phyloP scores from a whole-genome alignment of 2,797 vertebrate species.

The Chiloscyllium punctatum region DNA sequence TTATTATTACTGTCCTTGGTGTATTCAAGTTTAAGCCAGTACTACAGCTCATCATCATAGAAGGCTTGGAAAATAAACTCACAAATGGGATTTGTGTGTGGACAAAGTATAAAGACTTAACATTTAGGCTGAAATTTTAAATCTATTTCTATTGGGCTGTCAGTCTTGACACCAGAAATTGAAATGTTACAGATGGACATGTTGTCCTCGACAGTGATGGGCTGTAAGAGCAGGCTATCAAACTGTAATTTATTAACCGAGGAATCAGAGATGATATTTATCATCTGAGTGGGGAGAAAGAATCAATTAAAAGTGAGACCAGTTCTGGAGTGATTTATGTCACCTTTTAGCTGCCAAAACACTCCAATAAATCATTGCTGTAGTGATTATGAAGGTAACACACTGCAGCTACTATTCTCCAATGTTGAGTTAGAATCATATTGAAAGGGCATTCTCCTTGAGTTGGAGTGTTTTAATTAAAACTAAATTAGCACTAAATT shows the following conservation, averaged over 20 bases:
- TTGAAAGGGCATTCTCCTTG: background rate
- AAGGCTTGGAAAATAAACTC: background rate
- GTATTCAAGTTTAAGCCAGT: background rate
- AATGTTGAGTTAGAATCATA: background rate
- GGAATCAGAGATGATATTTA: background rate
- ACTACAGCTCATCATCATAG: background rate
- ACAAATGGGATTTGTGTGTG: background rate
- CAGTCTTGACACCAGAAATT: background rate
- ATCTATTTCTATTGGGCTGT: background rate
- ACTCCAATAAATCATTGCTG: background rate
- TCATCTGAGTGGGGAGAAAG: background rate
- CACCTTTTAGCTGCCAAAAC: conserved; percentile 1
- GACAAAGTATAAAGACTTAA: background rate
- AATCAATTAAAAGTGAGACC: background rate
- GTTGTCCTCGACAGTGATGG: background rate
- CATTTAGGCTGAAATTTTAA: background rate
- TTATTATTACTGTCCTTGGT: background rate
- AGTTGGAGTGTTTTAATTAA: conserved; percentile 12
- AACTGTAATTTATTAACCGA: background rate
- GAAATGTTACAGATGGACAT: background rate
- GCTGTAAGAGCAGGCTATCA: background rate
- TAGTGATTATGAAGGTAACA: background rate
- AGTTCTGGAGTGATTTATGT: background rate
- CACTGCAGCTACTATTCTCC: background rate
- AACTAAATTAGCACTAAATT: conserved; percentile 21